phyloP scores from a whole-genome alignment of 1,140 invertebrate genomes.

The Protaetia brevitarsis region DNA sequence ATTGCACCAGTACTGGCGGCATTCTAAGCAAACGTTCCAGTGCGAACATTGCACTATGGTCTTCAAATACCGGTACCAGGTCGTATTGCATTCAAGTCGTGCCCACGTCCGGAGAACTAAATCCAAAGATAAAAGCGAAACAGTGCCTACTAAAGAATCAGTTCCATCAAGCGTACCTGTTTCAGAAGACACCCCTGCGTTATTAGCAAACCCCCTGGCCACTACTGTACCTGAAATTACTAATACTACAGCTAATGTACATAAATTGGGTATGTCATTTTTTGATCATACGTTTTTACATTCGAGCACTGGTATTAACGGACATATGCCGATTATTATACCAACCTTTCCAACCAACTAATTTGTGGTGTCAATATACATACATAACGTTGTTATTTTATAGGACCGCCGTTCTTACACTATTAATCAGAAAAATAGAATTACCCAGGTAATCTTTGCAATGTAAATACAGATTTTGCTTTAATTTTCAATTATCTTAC shows the following conservation, averaged over 20 bases:
- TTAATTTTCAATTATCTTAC: background rate
- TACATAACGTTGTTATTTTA: no score
- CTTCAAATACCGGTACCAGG: slow-evolving; percentile 50
- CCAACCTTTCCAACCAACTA: slow-evolving; percentile 47
- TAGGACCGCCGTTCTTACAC: no score
- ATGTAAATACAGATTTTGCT: no score
- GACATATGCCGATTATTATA: slow-evolving; percentile 47
- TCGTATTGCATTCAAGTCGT: slow-evolving; percentile 48
- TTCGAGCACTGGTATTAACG: slow-evolving; percentile 41
- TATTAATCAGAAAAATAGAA: background rate
- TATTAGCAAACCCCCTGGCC: slow-evolving; percentile 38
- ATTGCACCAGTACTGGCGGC: slow-evolving; percentile 45
- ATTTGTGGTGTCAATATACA: slow-evolving; percentile 17
- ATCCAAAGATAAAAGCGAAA: slow-evolving; percentile 27
- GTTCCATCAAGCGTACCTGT: slow-evolving; percentile 38
- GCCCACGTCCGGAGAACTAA: slow-evolving; percentile 42
- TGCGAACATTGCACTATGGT: slow-evolving; percentile 49
- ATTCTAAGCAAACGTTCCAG: slow-evolving; percentile 39
- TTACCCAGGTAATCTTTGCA: background rate
- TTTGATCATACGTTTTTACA: slow-evolving; percentile 48
- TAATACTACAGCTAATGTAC: slow-evolving; percentile 40
- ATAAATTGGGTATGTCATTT: slow-evolving; percentile 46
- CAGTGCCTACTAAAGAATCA: slow-evolving; percentile 41
- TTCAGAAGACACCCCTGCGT: slow-evolving; percentile 36
- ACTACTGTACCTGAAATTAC: slow-evolving; percentile 42